Percentiles rank a stretch among this genome's conserved stretches.
Conservation (phyloP, 1,140 invertebrate genomes). For the Lucilia cuprina region DNA sequence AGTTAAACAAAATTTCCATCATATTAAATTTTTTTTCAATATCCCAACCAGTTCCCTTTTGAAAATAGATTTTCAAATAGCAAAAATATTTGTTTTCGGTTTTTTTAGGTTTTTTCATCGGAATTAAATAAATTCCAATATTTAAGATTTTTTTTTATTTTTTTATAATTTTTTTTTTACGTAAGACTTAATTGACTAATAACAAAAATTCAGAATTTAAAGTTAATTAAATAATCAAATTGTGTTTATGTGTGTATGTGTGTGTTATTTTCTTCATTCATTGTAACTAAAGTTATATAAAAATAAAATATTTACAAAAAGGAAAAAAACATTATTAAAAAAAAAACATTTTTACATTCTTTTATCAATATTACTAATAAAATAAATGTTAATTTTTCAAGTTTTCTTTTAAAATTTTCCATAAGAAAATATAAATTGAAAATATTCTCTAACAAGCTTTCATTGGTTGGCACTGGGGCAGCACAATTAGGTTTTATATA, state of each 20-base stretch:
- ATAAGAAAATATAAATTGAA: not conserved
- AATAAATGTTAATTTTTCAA: not conserved
- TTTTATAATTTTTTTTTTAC: not conserved
- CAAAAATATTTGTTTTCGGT: not conserved
- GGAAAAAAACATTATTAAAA: slow-evolving; percentile 16
- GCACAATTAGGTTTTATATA: not conserved
- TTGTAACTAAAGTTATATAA: not conserved
- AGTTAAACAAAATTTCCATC: too few relatives aligned
- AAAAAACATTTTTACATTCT: slow-evolving; percentile 20
- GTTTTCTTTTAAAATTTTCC: not conserved
- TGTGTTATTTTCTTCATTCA: not conserved
- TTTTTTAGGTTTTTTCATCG: slow-evolving; percentile 20
- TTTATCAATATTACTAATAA: not conserved
- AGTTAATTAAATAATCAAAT: slow-evolving; percentile 6
- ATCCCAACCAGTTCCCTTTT: not conserved
- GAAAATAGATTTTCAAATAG: slow-evolving; percentile 9
- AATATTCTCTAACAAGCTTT: not conserved
- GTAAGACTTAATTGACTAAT: slow-evolving; percentile 24
- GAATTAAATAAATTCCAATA: slow-evolving; percentile 16
- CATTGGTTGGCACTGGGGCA: not conserved
- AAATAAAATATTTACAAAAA: slow-evolving; percentile 32
- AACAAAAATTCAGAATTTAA: slow-evolving; percentile 29
- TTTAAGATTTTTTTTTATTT: slow-evolving; percentile 23
- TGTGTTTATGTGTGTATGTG: not conserved
- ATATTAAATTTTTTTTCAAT: too few relatives aligned